Percentiles rank a stretch among this genome's conserved stretches.
Evolutionary conservation across 30 jellyfish, hydroid and myxozoan genomes (phyloP).

Genomic region (Pseudorhiza aurosa): DNA sequence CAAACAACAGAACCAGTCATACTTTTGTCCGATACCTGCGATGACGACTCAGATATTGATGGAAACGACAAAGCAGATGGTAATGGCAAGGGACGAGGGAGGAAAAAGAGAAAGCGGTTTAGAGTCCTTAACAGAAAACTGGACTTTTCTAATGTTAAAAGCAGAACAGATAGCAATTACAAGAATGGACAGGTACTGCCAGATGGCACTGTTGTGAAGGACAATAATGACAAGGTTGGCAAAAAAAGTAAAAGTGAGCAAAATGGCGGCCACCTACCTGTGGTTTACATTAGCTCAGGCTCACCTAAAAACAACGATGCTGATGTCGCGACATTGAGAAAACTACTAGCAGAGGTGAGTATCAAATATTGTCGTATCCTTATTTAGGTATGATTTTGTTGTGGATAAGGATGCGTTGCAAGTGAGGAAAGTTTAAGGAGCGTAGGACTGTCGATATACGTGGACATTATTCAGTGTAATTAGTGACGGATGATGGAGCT

Average conservation of each 20-base stretch:
- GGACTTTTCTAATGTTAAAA: constrained; percentile 55
- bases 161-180: constrained; percentile 54
- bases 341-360: constrained; percentile 51
- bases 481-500: no score
- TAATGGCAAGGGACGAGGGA: not conserved
- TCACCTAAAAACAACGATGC: constrained; percentile 2
- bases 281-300: constrained; percentile 2
- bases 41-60: constrained; percentile 35
- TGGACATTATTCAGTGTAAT: no score
- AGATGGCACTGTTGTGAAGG: not conserved
- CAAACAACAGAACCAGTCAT: constrained; percentile 56
- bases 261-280: not conserved
- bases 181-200: not conserved
- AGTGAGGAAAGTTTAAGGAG: no score
- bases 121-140: constrained; percentile 28
- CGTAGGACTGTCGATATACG: no score
- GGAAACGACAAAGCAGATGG: constrained; percentile 4
- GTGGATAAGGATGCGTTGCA: no score
- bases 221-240: not conserved
- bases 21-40: constrained; percentile 40
- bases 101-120: constrained; percentile 16
- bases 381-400: not conserved
- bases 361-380: not conserved
- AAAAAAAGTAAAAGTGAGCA: not conserved
- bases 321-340: constrained; percentile 25